Percentiles rank a stretch among this genome's conserved stretches.
Evolutionary conservation across 1,140 invertebrate genomes (phyloP).

Genomic region (Branchinecta lindahli): DNA sequence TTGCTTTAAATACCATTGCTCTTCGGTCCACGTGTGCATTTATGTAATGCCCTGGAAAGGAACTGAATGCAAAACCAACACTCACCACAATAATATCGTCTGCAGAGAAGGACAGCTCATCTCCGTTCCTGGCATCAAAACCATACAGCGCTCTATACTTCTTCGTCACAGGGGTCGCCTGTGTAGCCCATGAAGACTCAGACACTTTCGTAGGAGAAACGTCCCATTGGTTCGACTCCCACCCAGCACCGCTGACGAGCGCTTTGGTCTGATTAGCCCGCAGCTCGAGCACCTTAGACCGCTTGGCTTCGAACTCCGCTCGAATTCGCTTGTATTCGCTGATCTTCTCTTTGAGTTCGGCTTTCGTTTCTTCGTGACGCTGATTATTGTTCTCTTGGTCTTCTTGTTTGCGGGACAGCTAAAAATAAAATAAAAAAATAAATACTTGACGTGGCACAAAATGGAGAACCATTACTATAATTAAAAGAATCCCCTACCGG

Average conservation of each 20-base stretch:
- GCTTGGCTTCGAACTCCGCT: slow-evolving; percentile 41
- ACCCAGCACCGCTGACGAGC: slow-evolving; percentile 27
- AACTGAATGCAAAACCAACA: slow-evolving; percentile 10
- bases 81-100: slow-evolving; percentile 78
- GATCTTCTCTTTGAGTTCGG: slow-evolving; percentile 38
- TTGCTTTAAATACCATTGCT: too few relatives aligned
- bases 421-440: slow-evolving; percentile 18
- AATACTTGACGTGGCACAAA: background rate
- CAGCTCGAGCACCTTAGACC: slow-evolving; percentile 32
- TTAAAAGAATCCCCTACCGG: too few relatives aligned
- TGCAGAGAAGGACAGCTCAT: slow-evolving; percentile 85
- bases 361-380: slow-evolving; percentile 52
- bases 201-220: background rate
- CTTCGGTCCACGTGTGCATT: too few relatives aligned
- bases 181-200: slow-evolving; percentile 22
- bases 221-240: slow-evolving; percentile 22
- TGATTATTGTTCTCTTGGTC: slow-evolving; percentile 69
- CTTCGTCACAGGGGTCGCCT: slow-evolving; percentile 33
- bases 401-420: slow-evolving; percentile 55
- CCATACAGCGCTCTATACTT: slow-evolving; percentile 83
- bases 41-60: too few relatives aligned
- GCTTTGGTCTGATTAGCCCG: slow-evolving; percentile 23
- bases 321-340: slow-evolving; percentile 43
- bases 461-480: too few relatives aligned
- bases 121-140: slow-evolving; percentile 76